Conservation (phyloP, 2,888 invertebrate species). For the Stegana nigrithorax region DNA sequence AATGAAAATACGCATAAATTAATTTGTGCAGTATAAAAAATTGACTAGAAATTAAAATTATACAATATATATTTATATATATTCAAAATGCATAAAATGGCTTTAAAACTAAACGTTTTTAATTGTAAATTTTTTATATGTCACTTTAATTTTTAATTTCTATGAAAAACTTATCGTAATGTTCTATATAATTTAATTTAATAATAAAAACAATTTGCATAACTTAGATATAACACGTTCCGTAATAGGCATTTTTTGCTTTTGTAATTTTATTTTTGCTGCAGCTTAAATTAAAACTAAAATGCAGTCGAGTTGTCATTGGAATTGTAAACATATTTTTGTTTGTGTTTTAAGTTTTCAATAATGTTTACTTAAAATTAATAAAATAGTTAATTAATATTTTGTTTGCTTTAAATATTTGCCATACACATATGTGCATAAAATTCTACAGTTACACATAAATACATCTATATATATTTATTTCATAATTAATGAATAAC, state of each 20-base stretch:
- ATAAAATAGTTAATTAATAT: conserved; percentile 3
- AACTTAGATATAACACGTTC: background rate
- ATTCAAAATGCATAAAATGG: conserved; percentile 32
- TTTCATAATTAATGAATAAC: too few species aligned
- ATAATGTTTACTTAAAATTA: conserved; percentile 7
- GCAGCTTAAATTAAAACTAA: conserved; percentile 54
- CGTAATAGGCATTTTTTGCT: conserved; percentile 19
- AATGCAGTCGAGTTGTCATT: conserved; percentile 58
- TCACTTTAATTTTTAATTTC: conserved; percentile 1
- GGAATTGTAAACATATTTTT: conserved; percentile 54
- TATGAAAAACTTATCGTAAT: background rate
- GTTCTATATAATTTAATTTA: background rate
- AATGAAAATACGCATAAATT: conserved; percentile 7
- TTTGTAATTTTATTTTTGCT: too few species aligned
- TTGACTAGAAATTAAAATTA: conserved; percentile 53
- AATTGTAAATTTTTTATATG: background rate
- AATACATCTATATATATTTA: too few species aligned
- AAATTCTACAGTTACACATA: too few species aligned
- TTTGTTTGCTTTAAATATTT: conserved; percentile 18
- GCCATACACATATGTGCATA: too few species aligned
- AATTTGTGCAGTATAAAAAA: conserved; percentile 26
- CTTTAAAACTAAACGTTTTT: conserved; percentile 22
- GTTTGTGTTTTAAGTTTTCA: conserved; percentile 26
- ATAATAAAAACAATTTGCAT: background rate
- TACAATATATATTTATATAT: too few species aligned